Evolutionary conservation across 1,140 invertebrate genomes (phyloP).

Genomic region (Neodiprion fabricii): DNA sequence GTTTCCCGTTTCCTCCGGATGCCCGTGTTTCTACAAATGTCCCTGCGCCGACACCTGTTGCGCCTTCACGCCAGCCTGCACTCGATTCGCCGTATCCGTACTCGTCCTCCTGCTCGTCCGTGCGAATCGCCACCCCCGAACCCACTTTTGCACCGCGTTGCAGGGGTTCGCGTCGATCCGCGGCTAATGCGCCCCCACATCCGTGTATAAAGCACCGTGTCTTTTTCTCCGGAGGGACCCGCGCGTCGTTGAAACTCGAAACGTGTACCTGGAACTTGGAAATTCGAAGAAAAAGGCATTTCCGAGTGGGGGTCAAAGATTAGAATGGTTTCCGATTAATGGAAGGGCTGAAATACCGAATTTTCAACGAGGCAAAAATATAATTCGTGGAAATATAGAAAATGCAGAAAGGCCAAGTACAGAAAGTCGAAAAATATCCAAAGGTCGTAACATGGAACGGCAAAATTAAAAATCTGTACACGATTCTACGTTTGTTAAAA

Average conservation of each 20-base stretch:
- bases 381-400: no score
- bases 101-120: background rate
- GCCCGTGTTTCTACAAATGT: constrained; percentile 2
- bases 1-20: background rate
- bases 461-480: no score
- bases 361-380: no score
- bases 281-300: no score
- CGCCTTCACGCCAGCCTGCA: background rate
- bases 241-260: background rate
- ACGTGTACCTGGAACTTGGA: no score
- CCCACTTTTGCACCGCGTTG: background rate
- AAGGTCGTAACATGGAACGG: no score
- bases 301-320: no score
- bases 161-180: background rate
- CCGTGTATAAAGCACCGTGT: background rate
- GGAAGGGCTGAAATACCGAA: no score
- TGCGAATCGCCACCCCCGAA: background rate
- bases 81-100: background rate
- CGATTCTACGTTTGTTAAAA: no score
- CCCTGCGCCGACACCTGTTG: constrained; percentile 6
- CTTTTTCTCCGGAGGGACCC: background rate
- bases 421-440: no score
- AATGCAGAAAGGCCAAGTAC: no score
- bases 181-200: background rate
- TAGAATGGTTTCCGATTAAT: no score